A percentile compares a stretch with the other conserved stretches of the same genome.
Conservation (phyloP, 1,140 invertebrate genomes). For the Sesamia nonagrioides region DNA sequence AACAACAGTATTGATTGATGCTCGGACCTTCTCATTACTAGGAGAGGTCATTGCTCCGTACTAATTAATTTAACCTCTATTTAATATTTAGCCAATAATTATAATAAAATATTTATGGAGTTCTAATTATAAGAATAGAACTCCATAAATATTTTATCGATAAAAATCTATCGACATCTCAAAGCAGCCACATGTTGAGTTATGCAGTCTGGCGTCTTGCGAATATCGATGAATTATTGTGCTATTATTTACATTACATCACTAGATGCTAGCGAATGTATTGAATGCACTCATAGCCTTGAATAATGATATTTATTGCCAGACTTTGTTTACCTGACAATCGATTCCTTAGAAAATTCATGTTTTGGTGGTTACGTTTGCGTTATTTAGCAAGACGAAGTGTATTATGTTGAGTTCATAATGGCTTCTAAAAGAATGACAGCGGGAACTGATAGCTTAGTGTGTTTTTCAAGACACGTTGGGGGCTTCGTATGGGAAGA, state of each 20-base stretch:
- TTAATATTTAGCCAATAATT: too few relatives aligned
- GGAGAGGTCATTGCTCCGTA: too few relatives aligned
- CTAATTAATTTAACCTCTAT: too few relatives aligned
- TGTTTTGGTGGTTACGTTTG: background rate
- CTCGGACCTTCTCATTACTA: too few relatives aligned
- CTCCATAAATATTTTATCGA: conserved; percentile 52
- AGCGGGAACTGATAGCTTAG: too few relatives aligned
- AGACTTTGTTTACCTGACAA: conserved; percentile 42
- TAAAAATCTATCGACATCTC: conserved; percentile 39
- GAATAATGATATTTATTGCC: conserved; percentile 38
- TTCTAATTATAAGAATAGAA: background rate
- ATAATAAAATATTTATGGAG: too few relatives aligned
- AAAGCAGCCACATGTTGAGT: conserved; percentile 58
- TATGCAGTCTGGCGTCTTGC: conserved; percentile 69
- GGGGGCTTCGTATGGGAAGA: too few relatives aligned
- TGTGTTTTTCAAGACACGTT: too few relatives aligned
- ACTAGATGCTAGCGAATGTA: conserved; percentile 60
- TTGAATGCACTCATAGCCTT: conserved; percentile 39
- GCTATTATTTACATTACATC: conserved; percentile 73
- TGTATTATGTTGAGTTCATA: too few relatives aligned
- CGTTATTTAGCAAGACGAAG: too few relatives aligned
- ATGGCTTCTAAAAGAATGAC: too few relatives aligned
- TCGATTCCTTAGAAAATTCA: background rate
- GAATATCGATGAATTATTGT: conserved; percentile 75
- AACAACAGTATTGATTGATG: too few relatives aligned